Evolutionary conservation across 92 coral and sea anemone genomes (phyloP).

Genomic region (Parazoanthus atlanticus): DNA sequence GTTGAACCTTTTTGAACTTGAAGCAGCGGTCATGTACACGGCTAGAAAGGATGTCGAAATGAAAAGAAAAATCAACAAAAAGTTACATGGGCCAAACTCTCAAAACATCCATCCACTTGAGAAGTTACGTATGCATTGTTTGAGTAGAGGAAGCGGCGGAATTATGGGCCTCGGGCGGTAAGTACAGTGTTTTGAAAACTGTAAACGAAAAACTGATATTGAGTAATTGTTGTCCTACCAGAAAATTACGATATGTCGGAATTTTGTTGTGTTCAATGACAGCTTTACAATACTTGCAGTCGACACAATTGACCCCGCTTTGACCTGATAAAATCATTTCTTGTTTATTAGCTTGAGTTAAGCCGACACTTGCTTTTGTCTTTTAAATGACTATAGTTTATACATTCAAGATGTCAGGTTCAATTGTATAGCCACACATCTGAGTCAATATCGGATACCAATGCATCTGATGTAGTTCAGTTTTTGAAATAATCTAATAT

Average conservation of each 20-base stretch:
- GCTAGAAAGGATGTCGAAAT: constrained; percentile 75
- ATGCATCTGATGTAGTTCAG: neutral
- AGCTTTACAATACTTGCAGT: no score
- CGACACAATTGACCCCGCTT: no score
- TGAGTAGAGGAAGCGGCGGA: constrained; percentile 85
- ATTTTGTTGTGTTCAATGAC: no score
- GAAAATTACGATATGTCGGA: no score
- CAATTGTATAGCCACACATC: no score
- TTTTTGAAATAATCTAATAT: neutral
- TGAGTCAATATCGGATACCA: no score
- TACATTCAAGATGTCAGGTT: no score
- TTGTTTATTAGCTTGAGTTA: neutral
- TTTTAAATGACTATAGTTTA: neutral
- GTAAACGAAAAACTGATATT: no score
- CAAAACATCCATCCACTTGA: constrained; percentile 66
- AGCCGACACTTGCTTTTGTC: neutral
- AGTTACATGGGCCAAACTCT: constrained; percentile 45
- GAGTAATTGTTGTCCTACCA: no score
- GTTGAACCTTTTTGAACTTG: neutral
- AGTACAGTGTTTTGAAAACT: neutral
- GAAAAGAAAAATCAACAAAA: constrained; percentile 68
- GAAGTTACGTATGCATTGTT: constrained; percentile 71
- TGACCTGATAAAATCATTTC: neutral
- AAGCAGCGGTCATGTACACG: constrained; percentile 66
- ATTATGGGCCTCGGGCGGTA: constrained; percentile 93